These are phyloP conservation scores for Tetramorium parvispinum DNA, from an alignment of 1,140 invertebrate genomes.

Conservation along the genomic window DNA sequence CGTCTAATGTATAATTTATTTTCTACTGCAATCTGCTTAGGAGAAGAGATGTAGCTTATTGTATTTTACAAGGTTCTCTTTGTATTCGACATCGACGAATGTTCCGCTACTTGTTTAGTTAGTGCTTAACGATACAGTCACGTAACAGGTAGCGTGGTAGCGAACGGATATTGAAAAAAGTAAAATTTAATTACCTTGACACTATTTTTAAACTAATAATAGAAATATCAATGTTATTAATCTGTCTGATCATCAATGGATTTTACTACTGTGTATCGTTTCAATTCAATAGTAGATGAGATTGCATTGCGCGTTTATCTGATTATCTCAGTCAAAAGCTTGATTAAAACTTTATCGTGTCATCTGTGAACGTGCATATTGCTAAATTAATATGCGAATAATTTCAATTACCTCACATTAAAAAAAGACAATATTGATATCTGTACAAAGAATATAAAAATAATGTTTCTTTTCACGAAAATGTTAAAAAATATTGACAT, in stretches of 20 bases:
- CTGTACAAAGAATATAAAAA: not conserved
- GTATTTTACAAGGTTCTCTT: not conserved
- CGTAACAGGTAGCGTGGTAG: not conserved
- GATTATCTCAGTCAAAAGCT: slow-evolving; percentile 23
- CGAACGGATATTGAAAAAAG: not conserved
- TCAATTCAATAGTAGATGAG: not conserved
- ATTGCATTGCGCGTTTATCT: not conserved
- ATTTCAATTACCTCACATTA: slow-evolving; percentile 2
- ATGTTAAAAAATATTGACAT: not conserved
- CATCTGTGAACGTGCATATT: not conserved
- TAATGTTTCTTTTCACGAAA: not conserved
- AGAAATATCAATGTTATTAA: not conserved
- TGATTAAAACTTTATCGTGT: slow-evolving; percentile 12
- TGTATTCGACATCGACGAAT: not conserved
- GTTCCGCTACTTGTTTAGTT: slow-evolving; percentile 8
- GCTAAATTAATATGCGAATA: not conserved
- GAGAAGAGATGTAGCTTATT: not conserved
- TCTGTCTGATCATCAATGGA: not conserved
- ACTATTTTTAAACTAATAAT: not conserved
- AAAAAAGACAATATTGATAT: not conserved
- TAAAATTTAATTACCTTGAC: not conserved
- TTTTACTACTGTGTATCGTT: not conserved
- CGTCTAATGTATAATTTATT: slow-evolving; percentile 67
- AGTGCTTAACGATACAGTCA: not conserved
- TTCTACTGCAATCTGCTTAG: slow-evolving; percentile 28